Evolutionary conservation across 1,140 invertebrate genomes (phyloP).

Genomic region (Rhysida immarginata): DNA sequence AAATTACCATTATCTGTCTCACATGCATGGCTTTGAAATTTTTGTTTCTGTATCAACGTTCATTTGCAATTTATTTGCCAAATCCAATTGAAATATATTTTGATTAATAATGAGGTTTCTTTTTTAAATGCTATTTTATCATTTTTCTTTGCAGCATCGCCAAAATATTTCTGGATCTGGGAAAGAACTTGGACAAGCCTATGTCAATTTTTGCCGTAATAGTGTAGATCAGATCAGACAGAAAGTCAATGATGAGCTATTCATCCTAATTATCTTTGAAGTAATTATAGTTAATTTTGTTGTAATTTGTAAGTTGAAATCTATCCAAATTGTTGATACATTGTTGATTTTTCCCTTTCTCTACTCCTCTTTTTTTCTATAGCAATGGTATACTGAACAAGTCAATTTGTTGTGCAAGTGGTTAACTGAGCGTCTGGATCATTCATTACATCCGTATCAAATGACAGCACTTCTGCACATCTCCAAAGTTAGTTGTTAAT

Average conservation of each 20-base stretch:
- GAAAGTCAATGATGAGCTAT: constrained; percentile 92
- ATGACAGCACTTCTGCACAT: constrained; percentile 92
- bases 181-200: constrained; percentile 88
- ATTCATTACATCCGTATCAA: constrained; percentile 90
- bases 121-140: no score
- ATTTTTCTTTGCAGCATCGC: constrained; percentile 18
- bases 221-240: constrained; percentile 95
- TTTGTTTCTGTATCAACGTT: no score
- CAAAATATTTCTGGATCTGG: constrained; percentile 80
- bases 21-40: no score
- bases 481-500: constrained; percentile 51
- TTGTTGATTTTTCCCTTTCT: no score
- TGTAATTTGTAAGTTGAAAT: no score
- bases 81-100: no score
- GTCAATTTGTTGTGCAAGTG: constrained; percentile 88
- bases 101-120: no score
- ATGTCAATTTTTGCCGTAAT: constrained; percentile 92
- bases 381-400: constrained; percentile 91
- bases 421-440: constrained; percentile 83
- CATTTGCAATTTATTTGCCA: no score
- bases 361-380: constrained; percentile 19
- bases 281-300: no score
- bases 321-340: no score
- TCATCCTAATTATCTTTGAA: constrained; percentile 94
- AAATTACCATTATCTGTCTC: no score